Conservation (phyloP, 2,888 invertebrate species). For the Drepana falcataria region DNA sequence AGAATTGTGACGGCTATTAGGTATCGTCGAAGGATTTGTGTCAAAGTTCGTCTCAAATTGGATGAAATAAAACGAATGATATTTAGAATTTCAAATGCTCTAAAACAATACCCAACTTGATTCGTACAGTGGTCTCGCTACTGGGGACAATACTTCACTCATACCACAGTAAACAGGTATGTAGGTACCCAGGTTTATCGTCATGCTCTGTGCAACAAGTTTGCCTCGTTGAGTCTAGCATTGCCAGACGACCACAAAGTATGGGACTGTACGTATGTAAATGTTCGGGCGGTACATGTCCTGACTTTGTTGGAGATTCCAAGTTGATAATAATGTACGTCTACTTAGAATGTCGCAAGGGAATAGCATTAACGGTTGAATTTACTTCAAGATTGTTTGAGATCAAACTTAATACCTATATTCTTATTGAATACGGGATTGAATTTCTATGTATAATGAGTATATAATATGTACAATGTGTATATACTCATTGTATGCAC, state of each 20-base stretch:
- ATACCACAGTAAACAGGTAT: background rate
- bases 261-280: background rate
- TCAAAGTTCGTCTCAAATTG: no score
- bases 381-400: no score
- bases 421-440: no score
- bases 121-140: background rate
- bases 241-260: slow-evolving; percentile 3
- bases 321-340: background rate
- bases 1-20: no score
- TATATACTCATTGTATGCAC: no score
- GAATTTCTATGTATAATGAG: no score
- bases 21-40: no score
- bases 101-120: background rate
- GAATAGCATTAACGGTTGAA: no score
- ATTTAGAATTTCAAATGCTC: no score
- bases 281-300: background rate
- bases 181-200: slow-evolving; percentile 2
- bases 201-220: slow-evolving; percentile 11
- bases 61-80: no score
- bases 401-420: no score
- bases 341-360: background rate
- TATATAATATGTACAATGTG: no score
- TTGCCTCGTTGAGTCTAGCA: slow-evolving; percentile 9
- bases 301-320: background rate
- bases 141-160: background rate